These are phyloP conservation scores for Coregonus suidteri DNA, from an alignment of 2,797 vertebrate species.

Conservation along the genomic window DNA sequence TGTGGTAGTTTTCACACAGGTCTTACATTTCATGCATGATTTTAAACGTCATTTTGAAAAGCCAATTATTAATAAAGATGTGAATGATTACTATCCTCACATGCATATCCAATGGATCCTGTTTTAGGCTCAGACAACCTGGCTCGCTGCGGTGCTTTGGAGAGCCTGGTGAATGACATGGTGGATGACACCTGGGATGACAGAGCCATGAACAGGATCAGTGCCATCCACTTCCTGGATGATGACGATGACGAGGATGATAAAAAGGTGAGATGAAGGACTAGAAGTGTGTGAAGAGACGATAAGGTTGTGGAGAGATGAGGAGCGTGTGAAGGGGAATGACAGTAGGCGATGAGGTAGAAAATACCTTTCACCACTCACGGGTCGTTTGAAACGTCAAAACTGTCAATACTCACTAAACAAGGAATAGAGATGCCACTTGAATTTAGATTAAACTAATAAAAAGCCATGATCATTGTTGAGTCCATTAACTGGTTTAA, in stretches of 20 bases:
- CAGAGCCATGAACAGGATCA: conserved; percentile 85
- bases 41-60: not conserved
- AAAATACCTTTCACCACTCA: not conserved
- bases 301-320: not conserved
- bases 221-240: conserved; percentile 93
- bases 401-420: not conserved
- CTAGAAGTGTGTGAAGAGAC: not conserved
- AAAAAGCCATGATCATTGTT: not conserved
- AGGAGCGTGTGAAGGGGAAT: not conserved
- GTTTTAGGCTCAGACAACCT: conserved; percentile 83
- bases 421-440: not conserved
- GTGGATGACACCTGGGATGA: conserved; percentile 90
- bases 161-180: conserved; percentile 89
- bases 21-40: not conserved
- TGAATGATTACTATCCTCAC: not conserved
- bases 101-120: conserved; percentile 20
- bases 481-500: not conserved
- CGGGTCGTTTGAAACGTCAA: not conserved
- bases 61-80: not conserved
- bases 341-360: not conserved
- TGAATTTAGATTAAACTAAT: not conserved
- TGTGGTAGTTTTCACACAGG: not conserved
- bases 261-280: conserved; percentile 80
- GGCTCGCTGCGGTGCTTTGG: conserved; percentile 89
- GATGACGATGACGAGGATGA: conserved; percentile 89